phyloP scores from a whole-genome alignment of 2,113 vertebrate species.

The Caloenas nicobarica region DNA sequence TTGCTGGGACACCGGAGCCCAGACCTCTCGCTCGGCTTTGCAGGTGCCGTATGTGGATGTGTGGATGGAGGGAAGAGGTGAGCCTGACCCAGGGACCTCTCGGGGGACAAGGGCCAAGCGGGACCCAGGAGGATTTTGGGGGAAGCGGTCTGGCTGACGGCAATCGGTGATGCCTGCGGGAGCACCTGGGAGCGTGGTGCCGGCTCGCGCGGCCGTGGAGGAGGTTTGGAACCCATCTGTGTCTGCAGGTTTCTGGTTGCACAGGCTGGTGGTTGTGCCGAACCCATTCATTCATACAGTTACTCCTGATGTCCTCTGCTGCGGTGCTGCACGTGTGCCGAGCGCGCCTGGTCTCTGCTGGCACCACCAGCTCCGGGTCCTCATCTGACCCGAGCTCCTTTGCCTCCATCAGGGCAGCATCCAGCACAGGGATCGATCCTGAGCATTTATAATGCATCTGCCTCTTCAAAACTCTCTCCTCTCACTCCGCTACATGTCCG shows the following conservation, averaged over 20 bases:
- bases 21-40: neutral
- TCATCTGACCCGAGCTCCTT: neutral
- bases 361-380: rapidly evolving
- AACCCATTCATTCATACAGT: neutral
- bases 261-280: neutral
- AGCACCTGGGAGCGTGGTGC: neutral
- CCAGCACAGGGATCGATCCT: rapidly evolving
- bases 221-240: neutral
- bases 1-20: neutral
- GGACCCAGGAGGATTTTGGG: neutral
- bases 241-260: neutral
- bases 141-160: neutral
- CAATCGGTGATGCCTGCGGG: neutral
- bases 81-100: neutral
- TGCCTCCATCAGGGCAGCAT: neutral
- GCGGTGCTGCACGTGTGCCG: neutral
- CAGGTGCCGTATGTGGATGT: neutral
- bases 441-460: neutral
- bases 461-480: neutral
- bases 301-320: neutral
- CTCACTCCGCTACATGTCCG: neutral
- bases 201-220: neutral
- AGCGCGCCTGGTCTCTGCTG: rapidly evolving
- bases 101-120: rapidly evolving
- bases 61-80: slow-evolving; percentile 53